phyloP scores from a whole-genome alignment of 1,140 invertebrate genomes.

The Rhopalosiphum padi region DNA sequence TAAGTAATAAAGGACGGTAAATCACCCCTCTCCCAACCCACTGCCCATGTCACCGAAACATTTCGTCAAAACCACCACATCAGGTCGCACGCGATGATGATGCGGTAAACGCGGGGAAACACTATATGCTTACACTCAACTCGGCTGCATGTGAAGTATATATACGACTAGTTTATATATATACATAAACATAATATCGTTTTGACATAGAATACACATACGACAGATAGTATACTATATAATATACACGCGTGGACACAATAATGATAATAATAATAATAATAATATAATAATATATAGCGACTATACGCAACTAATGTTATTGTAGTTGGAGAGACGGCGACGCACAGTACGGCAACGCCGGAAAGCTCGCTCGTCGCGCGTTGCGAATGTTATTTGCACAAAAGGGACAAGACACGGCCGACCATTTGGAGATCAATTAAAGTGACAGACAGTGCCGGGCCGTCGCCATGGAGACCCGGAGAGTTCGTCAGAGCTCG shows the following conservation, averaged over 20 bases:
- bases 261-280: neutral
- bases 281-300: neutral
- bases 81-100: neutral
- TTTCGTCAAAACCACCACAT: neutral
- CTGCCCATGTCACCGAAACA: neutral
- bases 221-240: neutral
- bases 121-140: neutral
- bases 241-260: neutral
- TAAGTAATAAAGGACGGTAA: neutral
- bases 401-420: slow-evolving; percentile 58
- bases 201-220: neutral
- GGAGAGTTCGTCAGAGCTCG: slow-evolving; percentile 57
- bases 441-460: slow-evolving; percentile 57
- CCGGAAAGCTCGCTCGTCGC: slow-evolving; percentile 36
- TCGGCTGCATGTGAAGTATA: neutral
- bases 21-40: neutral
- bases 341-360: slow-evolving; percentile 44
- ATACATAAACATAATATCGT: neutral
- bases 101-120: neutral
- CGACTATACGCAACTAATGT: neutral
- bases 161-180: neutral
- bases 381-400: slow-evolving; percentile 53
- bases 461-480: slow-evolving; percentile 52
- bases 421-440: slow-evolving; percentile 57
- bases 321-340: neutral